These are phyloP conservation scores for Halisarca cf. caerulea DNA, from an alignment of 37 sponge, comb jelly and placozoan genomes.

Conservation along the genomic window DNA sequence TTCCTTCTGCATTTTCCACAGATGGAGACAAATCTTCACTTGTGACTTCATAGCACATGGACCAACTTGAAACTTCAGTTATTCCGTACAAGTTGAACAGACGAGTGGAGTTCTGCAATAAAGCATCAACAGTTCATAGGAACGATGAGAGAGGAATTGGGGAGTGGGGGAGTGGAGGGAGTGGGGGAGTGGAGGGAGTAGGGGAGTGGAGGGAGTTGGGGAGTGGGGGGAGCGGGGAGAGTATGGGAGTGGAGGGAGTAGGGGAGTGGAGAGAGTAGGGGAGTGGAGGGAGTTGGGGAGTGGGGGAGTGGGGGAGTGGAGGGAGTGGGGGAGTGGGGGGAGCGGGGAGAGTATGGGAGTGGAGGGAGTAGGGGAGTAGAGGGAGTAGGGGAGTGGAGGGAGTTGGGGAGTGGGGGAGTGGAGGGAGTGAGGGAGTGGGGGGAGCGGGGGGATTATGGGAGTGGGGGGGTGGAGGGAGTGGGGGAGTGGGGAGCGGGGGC, in stretches of 20 bases:
- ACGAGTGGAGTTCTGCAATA: slow-evolving; percentile 56
- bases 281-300: neutral
- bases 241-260: no score
- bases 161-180: neutral
- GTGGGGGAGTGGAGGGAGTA: neutral
- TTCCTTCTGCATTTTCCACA: neutral
- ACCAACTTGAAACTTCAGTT: slow-evolving; percentile 96
- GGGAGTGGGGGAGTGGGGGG: no score
- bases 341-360: no score
- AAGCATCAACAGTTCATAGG: neutral
- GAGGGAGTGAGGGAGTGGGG: neutral
- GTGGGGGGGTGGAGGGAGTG: no score
- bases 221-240: no score
- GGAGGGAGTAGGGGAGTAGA: no score
- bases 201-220: no score
- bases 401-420: no score
- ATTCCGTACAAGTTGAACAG: slow-evolving; percentile 93
- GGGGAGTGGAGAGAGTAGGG: no score
- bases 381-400: no score
- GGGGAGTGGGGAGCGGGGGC: no score
- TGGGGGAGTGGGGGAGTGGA: neutral
- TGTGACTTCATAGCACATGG: slow-evolving; percentile 60
- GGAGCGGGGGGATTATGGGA: neutral
- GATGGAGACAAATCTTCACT: neutral
- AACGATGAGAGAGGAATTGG: neutral